Base-by-base conservation (phyloP, 1,140 invertebrate genomes). In the Propsilocerus akamusi region DNA sequence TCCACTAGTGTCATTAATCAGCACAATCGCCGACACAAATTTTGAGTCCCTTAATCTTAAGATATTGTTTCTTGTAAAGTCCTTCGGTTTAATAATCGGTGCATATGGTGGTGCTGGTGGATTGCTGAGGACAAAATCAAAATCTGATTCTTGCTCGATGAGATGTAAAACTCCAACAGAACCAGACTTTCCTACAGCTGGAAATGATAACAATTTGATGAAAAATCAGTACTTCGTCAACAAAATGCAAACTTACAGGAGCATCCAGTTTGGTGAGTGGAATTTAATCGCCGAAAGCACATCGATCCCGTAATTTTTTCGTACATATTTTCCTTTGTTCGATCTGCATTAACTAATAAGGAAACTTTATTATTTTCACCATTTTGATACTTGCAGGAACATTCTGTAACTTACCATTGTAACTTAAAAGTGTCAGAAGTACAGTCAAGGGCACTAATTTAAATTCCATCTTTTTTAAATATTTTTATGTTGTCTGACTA, bases 241-340 rank as follows among this genome's bases (percentile, higher is more conserved):
- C 46, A 49, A 17, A 26, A 4, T 17, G 3, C 28, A 55, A 57
- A 77, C 77, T 80, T 74, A 87, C 86, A 90, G 28, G 83, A 78
- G 67, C 91, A 95, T 51, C 92, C 92, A 60, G 86, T 81, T 64
- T 93, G 86, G 72, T 95, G 87, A 17, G 91, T 94, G 41, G 80
- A 86, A 75, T 95, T 96, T 30, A 95, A 67, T 54, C 86, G 72
- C 55, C 88, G 74, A 61, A 91, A 91, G 70, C 91, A 95, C 47
- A 80, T 78, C 51, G 77, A 71, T 34, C 78, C 80, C 56, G 78
- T 68, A 34, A 92, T 76, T 7, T 75, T 64, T 56, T 78, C 72
- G 62, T 91, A 93, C 68, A 94, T 90, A 68, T 81, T 82, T 56
- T 85, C 77, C 58, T 76, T 78, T 4, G 80, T 76, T 55, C 83